Conservation (phyloP, 2,888 invertebrate genomes). For the Vanessa cardui region DNA sequence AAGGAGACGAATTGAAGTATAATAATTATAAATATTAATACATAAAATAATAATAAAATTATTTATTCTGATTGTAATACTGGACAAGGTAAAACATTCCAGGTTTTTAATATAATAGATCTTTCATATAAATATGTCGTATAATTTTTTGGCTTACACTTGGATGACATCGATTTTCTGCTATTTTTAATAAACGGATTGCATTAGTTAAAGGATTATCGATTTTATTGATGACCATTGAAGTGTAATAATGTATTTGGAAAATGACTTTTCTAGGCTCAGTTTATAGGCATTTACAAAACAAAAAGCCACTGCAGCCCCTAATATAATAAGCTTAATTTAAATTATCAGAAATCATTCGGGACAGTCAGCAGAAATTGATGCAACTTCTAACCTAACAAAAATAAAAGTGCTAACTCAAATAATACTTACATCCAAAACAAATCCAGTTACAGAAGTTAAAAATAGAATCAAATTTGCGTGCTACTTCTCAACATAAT, state of each 20-base stretch:
- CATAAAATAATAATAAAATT: slow-evolving; percentile 14
- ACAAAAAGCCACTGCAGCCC: slow-evolving; percentile 76
- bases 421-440: slow-evolving; percentile 64
- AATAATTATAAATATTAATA: slow-evolving; percentile 19
- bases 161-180: slow-evolving; percentile 22
- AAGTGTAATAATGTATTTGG: slow-evolving; percentile 37
- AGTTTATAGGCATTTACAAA: slow-evolving; percentile 50
- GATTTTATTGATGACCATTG: slow-evolving; percentile 42
- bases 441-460: slow-evolving; percentile 35
- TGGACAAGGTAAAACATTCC: neutral
- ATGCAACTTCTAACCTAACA: slow-evolving; percentile 78
- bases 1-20: slow-evolving; percentile 20
- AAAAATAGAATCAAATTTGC: slow-evolving; percentile 33
- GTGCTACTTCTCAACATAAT: slow-evolving; percentile 20
- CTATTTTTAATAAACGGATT: slow-evolving; percentile 19
- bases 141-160: neutral
- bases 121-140: neutral
- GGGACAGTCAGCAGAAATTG: slow-evolving; percentile 73
- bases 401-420: slow-evolving; percentile 45
- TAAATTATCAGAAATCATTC: slow-evolving; percentile 61
- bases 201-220: slow-evolving; percentile 38
- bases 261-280: slow-evolving; percentile 37
- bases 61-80: neutral
- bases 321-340: slow-evolving; percentile 69
- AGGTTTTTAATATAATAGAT: neutral